Evolutionary conservation across 2,113 vertebrate genomes (phyloP).

Genomic region (Gasterosteus nipponicus): DNA sequence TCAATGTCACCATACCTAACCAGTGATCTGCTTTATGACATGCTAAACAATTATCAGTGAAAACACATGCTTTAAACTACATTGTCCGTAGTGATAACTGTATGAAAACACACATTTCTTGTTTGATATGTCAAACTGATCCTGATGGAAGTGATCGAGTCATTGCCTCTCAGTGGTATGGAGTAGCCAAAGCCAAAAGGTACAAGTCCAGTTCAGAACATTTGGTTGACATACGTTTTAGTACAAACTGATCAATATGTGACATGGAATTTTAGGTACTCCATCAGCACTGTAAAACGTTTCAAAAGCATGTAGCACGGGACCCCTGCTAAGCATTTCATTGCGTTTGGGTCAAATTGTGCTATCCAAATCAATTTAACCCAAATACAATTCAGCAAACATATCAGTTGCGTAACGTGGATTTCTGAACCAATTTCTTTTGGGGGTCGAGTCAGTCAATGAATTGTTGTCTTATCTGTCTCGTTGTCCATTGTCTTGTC

Average conservation of each 20-base stretch:
- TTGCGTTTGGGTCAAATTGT: background rate
- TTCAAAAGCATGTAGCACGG: background rate
- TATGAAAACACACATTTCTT: constrained; percentile 23
- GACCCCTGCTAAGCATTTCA: constrained; percentile 1
- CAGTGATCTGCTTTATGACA: constrained; percentile 6
- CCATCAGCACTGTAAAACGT: constrained; percentile 7
- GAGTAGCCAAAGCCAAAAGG: constrained; percentile 17
- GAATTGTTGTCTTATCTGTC: too few relatives aligned
- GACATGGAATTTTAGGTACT: background rate
- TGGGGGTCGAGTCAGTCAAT: constrained; percentile 33
- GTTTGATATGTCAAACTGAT: constrained; percentile 24
- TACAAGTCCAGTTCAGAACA: background rate
- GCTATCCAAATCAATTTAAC: background rate
- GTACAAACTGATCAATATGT: background rate
- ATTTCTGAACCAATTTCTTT: constrained; percentile 12
- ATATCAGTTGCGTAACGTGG: background rate
- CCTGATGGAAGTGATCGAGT: background rate
- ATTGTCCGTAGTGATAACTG: background rate
- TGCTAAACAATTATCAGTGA: constrained; percentile 18
- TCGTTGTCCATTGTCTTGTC: too few relatives aligned
- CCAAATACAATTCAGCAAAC: constrained; percentile 3
- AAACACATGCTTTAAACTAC: background rate
- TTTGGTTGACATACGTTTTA: too few relatives aligned
- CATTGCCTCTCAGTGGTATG: constrained; percentile 9
- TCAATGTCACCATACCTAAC: background rate